These are phyloP conservation scores for Netelia virgata DNA, from an alignment of 2,888 invertebrate species.

Conservation along the genomic window DNA sequence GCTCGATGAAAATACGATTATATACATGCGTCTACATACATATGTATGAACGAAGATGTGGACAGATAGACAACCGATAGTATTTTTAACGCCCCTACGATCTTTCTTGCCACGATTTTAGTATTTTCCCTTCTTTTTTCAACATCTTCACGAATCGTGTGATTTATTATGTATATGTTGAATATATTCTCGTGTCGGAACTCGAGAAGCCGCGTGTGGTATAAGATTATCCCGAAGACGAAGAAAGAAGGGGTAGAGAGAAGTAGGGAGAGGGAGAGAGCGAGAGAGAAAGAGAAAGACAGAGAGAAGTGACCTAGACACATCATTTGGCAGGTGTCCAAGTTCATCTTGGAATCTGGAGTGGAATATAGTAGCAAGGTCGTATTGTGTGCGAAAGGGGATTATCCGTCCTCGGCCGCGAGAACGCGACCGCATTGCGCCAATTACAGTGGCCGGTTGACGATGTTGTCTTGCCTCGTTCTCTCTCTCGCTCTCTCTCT, in stretches of 20 bases:
- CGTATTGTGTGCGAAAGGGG: slow-evolving; percentile 80
- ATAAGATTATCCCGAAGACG: slow-evolving; percentile 50
- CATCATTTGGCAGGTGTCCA: slow-evolving; percentile 81
- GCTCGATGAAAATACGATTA: slow-evolving; percentile 51
- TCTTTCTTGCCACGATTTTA: slow-evolving; percentile 17
- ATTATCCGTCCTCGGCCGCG: slow-evolving; percentile 81
- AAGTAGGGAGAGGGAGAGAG: slow-evolving; percentile 14
- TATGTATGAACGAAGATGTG: slow-evolving; percentile 11
- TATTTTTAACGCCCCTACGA: slow-evolving; percentile 26
- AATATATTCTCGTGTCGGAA: slow-evolving; percentile 34
- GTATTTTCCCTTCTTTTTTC: too few species aligned
- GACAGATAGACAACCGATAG: slow-evolving; percentile 19
- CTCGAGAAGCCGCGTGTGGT: slow-evolving; percentile 37
- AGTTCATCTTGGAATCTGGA: slow-evolving; percentile 82
- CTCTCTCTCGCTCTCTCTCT: slow-evolving; percentile 39
- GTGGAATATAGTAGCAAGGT: slow-evolving; percentile 82
- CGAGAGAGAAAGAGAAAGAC: slow-evolving; percentile 23
- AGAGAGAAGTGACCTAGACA: slow-evolving; percentile 81
- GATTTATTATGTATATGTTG: slow-evolving; percentile 48
- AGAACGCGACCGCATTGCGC: slow-evolving; percentile 82
- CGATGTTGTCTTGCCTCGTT: slow-evolving; percentile 56
- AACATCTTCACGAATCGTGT: slow-evolving; percentile 13
- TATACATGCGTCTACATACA: slow-evolving; percentile 14
- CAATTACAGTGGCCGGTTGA: slow-evolving; percentile 76
- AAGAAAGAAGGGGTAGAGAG: background rate